Percentiles rank a stretch among this genome's conserved stretches.
Conservation (phyloP, 92 coral and sea anemone genomes). For the Heliopora coerulea region DNA sequence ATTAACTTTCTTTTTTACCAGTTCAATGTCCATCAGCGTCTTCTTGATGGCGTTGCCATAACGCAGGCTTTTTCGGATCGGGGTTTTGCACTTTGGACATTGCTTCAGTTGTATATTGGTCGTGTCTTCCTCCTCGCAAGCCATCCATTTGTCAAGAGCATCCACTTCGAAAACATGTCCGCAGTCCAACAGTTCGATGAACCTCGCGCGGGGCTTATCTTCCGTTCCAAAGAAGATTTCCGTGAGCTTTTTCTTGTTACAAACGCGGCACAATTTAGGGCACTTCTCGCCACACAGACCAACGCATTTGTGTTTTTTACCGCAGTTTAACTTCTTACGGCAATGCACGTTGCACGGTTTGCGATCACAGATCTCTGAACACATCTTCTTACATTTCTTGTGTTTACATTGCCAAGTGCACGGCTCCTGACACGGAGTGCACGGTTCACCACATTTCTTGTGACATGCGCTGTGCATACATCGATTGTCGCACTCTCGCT, state of each 20-base stretch:
- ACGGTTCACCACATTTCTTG: conserved; percentile 58
- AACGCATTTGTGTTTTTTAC: conserved; percentile 61
- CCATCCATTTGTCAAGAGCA: conserved; percentile 78
- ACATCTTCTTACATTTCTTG: conserved; percentile 50
- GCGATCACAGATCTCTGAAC: conserved; percentile 75
- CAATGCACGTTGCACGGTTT: conserved; percentile 72
- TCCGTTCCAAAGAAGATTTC: conserved; percentile 76
- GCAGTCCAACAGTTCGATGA: conserved; percentile 76
- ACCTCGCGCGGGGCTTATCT: conserved; percentile 64
- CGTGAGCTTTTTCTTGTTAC: conserved; percentile 72
- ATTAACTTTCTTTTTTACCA: conserved; percentile 56
- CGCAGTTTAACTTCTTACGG: conserved; percentile 52
- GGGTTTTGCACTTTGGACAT: conserved; percentile 83
- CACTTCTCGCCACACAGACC: conserved; percentile 94
- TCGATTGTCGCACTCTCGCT: conserved; percentile 66
- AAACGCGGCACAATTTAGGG: conserved; percentile 72
- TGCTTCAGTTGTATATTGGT: conserved; percentile 59
- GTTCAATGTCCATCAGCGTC: conserved; percentile 62
- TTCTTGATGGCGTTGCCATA: conserved; percentile 75
- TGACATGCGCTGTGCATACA: conserved; percentile 81
- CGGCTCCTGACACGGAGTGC: conserved; percentile 75
- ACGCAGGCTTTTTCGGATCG: conserved; percentile 70
- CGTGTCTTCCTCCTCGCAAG: conserved; percentile 31
- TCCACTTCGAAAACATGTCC: conserved; percentile 76
- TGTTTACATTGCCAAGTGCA: conserved; percentile 77